phyloP scores from a whole-genome alignment of 2,113 vertebrate genomes.

The Amblyornis subalaris region DNA sequence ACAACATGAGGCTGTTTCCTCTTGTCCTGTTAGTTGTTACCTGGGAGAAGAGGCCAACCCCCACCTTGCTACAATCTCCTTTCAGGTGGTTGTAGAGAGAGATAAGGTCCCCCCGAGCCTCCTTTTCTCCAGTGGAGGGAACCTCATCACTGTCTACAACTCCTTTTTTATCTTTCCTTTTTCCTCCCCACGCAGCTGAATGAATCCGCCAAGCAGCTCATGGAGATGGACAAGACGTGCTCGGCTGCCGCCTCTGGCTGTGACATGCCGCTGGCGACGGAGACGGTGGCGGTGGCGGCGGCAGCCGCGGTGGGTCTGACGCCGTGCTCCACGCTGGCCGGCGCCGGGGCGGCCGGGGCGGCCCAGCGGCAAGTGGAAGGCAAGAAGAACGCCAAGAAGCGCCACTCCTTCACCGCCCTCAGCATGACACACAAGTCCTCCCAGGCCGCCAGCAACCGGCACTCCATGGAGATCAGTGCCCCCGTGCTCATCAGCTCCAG shows the following conservation, averaged over 20 bases:
- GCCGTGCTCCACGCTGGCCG: constrained; percentile 67
- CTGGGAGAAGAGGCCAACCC: background rate
- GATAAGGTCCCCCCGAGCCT: background rate
- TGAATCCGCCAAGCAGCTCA: constrained; percentile 93
- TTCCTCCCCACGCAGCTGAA: constrained; percentile 79
- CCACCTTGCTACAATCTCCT: background rate
- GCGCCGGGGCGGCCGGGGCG: constrained; percentile 66
- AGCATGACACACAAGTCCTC: constrained; percentile 92
- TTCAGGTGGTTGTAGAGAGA: background rate
- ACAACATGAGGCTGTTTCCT: background rate
- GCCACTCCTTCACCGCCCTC: constrained; percentile 93
- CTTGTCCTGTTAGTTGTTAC: background rate
- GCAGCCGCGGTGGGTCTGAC: background rate
- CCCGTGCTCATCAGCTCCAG: constrained; percentile 97
- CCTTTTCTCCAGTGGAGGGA: background rate
- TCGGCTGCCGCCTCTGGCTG: constrained; percentile 67
- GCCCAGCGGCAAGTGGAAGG: constrained; percentile 84
- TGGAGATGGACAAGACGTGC: constrained; percentile 91
- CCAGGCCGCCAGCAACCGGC: constrained; percentile 88
- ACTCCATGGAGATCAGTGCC: constrained; percentile 98
- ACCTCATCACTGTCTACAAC: background rate
- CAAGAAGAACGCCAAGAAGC: constrained; percentile 97
- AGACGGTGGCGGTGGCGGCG: background rate
- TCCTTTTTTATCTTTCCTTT: background rate
- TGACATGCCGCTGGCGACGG: constrained; percentile 57